phyloP scores from a whole-genome alignment of 2,113 vertebrate species.

The Tragulus kanchil region DNA sequence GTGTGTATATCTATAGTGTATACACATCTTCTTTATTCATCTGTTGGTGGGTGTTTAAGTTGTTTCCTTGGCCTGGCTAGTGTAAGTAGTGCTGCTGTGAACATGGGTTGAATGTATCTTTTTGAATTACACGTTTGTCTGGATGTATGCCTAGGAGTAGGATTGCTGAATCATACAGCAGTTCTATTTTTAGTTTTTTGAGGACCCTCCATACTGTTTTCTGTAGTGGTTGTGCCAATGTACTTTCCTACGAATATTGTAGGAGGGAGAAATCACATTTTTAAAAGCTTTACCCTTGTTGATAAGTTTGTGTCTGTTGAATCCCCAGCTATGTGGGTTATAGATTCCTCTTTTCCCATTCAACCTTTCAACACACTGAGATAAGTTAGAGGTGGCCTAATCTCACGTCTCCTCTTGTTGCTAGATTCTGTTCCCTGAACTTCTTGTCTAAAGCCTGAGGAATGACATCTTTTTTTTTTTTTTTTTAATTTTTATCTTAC shows the following conservation, averaged over 20 bases:
- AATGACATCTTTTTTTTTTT: no score
- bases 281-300: background rate
- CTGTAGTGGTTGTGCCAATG: background rate
- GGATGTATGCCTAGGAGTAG: background rate
- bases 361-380: background rate
- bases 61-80: background rate
- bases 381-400: background rate
- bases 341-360: background rate
- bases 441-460: background rate
- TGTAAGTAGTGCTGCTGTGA: background rate
- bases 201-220: background rate
- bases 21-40: background rate
- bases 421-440: background rate
- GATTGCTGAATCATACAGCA: background rate
- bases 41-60: background rate
- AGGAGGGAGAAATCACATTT: background rate
- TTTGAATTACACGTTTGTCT: background rate
- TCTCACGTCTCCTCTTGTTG: background rate
- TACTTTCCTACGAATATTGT: background rate
- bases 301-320: background rate
- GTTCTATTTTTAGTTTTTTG: background rate
- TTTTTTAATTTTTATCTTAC: no score
- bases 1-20: rapidly evolving
- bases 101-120: background rate
- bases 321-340: background rate